A percentile compares a stretch with the other conserved stretches of the same genome.
phyloP scores from a whole-genome alignment of 2,797 vertebrate species.

The Stomatorhinus walkeri region DNA sequence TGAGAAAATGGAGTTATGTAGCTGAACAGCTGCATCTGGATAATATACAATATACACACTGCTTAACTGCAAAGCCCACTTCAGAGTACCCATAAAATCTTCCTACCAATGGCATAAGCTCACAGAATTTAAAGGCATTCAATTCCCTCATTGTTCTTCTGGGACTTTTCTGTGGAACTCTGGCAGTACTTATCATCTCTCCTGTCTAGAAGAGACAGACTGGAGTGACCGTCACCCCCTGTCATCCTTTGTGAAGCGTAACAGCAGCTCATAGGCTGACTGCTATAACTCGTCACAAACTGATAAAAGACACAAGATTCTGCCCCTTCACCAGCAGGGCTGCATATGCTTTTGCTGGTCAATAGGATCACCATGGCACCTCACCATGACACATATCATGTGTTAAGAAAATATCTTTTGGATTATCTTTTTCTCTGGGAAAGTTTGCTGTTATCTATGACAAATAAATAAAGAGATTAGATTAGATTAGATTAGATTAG shows the following conservation, averaged over 20 bases:
- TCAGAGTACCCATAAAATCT: not conserved
- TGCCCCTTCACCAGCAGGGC: not conserved
- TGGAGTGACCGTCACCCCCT: not conserved
- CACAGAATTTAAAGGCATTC: not conserved
- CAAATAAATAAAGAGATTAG: not conserved
- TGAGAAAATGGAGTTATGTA: not conserved
- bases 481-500: not conserved
- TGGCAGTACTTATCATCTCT: not conserved
- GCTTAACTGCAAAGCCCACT: not conserved
- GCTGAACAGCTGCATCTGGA: not conserved
- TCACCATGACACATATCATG: no score
- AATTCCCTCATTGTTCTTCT: not conserved
- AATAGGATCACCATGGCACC: no score
- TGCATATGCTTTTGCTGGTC: no score
- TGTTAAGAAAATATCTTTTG: not conserved
- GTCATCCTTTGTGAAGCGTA: not conserved
- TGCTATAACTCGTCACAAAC: not conserved
- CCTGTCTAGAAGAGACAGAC: not conserved
- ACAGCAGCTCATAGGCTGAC: not conserved
- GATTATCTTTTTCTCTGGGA: not conserved
- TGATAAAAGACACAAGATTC: not conserved
- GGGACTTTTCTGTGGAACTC: not conserved
- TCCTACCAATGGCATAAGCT: not conserved
- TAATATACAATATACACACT: not conserved
- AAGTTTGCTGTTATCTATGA: not conserved